Conservation (phyloP, 2,797 vertebrate species). For the Anniella stebbinsi region DNA sequence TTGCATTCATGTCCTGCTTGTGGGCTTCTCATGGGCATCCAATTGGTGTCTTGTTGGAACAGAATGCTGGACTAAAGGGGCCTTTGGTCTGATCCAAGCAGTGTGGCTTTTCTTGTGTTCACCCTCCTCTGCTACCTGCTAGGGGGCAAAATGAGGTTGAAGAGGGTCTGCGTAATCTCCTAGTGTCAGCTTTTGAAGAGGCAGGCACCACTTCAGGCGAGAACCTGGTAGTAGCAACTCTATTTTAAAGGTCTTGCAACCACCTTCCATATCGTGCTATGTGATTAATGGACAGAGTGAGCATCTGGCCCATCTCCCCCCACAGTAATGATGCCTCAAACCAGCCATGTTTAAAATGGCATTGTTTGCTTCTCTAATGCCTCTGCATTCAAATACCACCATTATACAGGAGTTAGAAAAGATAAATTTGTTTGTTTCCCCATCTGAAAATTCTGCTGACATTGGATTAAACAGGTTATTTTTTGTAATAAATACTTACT, state of each 20-base stretch:
- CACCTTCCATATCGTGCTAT: not conserved
- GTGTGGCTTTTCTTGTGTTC: too few relatives aligned
- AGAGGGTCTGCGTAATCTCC: not conserved
- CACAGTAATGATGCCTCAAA: not conserved
- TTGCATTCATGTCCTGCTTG: too few relatives aligned
- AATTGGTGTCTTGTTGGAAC: too few relatives aligned
- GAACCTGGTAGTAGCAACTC: not conserved
- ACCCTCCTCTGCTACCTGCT: not conserved
- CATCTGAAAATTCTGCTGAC: constrained; percentile 33
- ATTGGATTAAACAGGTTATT: constrained; percentile 42
- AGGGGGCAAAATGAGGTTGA: not conserved
- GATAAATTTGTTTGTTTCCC: constrained; percentile 45
- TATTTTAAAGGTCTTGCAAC: not conserved
- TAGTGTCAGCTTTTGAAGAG: not conserved
- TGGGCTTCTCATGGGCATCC: too few relatives aligned
- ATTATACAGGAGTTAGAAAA: constrained; percentile 55
- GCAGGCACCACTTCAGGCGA: too few relatives aligned
- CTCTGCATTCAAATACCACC: constrained; percentile 27
- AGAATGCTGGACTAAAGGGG: too few relatives aligned
- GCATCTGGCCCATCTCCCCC: not conserved
- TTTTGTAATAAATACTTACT: constrained; percentile 44
- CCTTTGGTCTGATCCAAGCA: too few relatives aligned
- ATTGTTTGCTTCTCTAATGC: not conserved
- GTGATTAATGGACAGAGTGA: not conserved
- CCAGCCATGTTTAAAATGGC: not conserved